Percentiles rank a stretch among this genome's conserved stretches.
Evolutionary conservation across 2,797 vertebrate species (phyloP).

Genomic region (Centroberyx gerrardi): DNA sequence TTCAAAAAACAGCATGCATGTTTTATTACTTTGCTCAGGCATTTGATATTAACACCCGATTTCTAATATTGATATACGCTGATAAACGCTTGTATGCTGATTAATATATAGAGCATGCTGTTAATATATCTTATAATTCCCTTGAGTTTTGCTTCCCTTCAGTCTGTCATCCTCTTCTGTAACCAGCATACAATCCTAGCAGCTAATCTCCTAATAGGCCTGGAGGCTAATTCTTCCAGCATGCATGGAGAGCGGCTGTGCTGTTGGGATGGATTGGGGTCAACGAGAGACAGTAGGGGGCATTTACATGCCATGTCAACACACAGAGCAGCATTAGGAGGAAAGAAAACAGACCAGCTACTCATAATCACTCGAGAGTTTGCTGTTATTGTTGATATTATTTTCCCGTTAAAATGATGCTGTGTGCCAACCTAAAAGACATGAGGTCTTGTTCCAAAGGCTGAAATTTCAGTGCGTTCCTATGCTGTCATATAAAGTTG

Average conservation of each 20-base stretch:
- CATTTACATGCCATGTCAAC: slow-evolving; percentile 45
- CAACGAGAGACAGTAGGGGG: slow-evolving; percentile 60
- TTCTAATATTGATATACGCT: not conserved
- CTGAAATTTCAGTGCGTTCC: not conserved
- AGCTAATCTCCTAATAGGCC: slow-evolving; percentile 83
- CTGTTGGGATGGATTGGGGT: slow-evolving; percentile 71
- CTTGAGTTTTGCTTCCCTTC: slow-evolving; percentile 33
- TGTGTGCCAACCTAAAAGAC: not conserved
- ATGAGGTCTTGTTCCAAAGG: not conserved
- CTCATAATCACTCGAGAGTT: not conserved
- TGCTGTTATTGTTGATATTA: not conserved
- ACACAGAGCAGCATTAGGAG: slow-evolving; percentile 12
- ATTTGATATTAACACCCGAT: not conserved
- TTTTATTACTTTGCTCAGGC: not conserved
- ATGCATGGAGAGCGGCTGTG: slow-evolving; percentile 62
- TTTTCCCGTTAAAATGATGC: not conserved
- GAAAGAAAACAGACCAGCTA: not conserved
- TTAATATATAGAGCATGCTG: not conserved
- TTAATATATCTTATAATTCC: slow-evolving; percentile 24
- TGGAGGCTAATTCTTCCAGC: slow-evolving; percentile 76
- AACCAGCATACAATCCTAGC: slow-evolving; percentile 58
- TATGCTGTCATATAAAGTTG: not conserved
- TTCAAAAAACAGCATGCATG: not conserved
- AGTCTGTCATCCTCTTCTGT: slow-evolving; percentile 41
- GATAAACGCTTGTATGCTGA: slow-evolving; percentile 6